A percentile compares a stretch with the other conserved stretches of the same genome.
phyloP scores from a whole-genome alignment of 2,113 vertebrate genomes.

The Irena cyanogastra region DNA sequence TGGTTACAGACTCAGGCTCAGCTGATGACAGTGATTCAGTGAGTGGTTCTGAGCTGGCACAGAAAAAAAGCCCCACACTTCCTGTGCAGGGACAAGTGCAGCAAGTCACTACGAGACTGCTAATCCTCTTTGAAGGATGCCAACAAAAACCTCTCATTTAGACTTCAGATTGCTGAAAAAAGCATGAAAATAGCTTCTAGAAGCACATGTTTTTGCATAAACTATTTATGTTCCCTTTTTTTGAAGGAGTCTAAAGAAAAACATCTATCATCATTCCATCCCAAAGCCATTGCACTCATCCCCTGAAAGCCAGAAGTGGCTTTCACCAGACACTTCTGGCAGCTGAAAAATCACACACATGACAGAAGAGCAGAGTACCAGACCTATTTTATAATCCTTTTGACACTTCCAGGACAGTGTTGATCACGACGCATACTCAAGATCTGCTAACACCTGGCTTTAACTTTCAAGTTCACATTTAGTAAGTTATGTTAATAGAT shows the following conservation, averaged over 20 bases:
- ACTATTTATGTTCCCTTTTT: background rate
- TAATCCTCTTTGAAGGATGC: background rate
- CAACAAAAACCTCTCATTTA: background rate
- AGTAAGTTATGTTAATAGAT: background rate
- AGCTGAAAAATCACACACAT: background rate
- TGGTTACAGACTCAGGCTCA: constrained; percentile 40
- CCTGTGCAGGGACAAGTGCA: constrained; percentile 17
- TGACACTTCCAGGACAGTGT: background rate
- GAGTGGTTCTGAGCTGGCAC: constrained; percentile 45
- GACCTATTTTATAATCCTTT: background rate
- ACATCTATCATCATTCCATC: background rate
- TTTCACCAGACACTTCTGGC: background rate
- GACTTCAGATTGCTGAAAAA: background rate
- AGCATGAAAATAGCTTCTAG: constrained; percentile 24
- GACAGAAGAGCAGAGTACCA: background rate
- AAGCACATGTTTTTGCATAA: background rate
- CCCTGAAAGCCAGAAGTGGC: background rate
- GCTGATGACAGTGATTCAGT: constrained; percentile 60
- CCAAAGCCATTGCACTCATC: background rate
- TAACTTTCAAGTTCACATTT: background rate
- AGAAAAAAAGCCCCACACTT: constrained; percentile 21
- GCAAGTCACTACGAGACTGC: background rate
- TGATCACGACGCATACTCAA: background rate
- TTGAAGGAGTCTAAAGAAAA: background rate
- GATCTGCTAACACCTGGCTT: background rate